These are phyloP conservation scores for Notechis scutatus DNA, from an alignment of 2,113 vertebrate genomes.

Conservation along the genomic window DNA sequence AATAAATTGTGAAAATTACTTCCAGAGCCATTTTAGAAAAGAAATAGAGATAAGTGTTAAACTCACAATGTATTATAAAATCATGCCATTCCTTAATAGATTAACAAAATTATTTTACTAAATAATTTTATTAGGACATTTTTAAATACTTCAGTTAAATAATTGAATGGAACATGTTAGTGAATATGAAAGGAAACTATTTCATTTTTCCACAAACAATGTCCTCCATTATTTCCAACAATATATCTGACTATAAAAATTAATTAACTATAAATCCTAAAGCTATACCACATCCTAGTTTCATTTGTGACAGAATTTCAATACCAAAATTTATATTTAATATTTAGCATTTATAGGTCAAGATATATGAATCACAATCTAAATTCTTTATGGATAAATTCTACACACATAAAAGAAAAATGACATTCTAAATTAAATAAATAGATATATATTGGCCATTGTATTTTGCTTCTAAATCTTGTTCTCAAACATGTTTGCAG, in stretches of 20 bases:
- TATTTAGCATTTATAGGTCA: not conserved
- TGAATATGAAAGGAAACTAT: not conserved
- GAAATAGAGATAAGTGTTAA: not conserved
- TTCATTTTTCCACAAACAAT: not conserved
- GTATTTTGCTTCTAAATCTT: not conserved
- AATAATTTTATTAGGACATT: not conserved
- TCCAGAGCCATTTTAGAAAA: not conserved
- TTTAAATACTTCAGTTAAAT: not conserved
- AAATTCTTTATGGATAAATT: not conserved
- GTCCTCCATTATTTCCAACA: not conserved
- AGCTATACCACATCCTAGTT: not conserved
- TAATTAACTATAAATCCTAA: not conserved
- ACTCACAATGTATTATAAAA: not conserved
- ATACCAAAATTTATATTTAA: not conserved
- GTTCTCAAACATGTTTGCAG: not conserved
- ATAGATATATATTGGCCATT: not conserved
- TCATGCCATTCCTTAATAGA: not conserved
- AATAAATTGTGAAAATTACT: not conserved
- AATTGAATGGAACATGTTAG: not conserved
- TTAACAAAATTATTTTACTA: not conserved
- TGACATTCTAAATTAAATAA: not conserved
- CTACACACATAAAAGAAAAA: not conserved
- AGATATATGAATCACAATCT: not conserved
- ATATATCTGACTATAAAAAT: not conserved
- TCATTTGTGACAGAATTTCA: not conserved